Evolutionary conservation across 2,797 vertebrate species (phyloP), one percentile per base, ranked within the genome.

Genomic region (Melanotaenia nigrans): DNA sequence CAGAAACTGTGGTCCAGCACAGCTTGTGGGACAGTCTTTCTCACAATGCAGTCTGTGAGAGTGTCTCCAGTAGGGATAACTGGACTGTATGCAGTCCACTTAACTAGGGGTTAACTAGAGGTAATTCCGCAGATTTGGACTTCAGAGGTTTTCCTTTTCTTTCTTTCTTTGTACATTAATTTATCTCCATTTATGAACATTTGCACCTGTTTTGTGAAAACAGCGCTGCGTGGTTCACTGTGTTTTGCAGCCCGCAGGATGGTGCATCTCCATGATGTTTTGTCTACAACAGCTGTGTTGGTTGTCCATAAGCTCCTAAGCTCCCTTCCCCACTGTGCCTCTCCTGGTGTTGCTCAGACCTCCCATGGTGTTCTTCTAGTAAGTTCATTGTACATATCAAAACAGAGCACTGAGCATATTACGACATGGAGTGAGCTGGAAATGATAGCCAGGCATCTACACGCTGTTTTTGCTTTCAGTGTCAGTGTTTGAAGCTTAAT

Each of bases 261-360:
- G 10, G 53, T 32, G 35, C 49, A 35, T 70, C 77, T 69, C 63
- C 16, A 4, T 79, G 78, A 80, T 80, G 83, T 85, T 90, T 85
- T 81, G 87, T 89, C 80, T 86, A 4, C 33, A 87, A 53, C 86
- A 89, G 90, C 87, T 88, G 90, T 88, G 85, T 66, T 78, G 75
- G 72, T 73, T 81, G 85, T 86, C 86, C 75, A 76, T 89, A 88
- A 90, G 87, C 89, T 87, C 68, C 79, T 87, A 79, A 89, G 83
- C 85, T 61, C 63, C 81, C 73, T 72, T 84, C 71, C 90, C 85
- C 25, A 71, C 87, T 13, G 85, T 3, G 81, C 65, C 75, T 65
- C 79, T 88, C 86, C 79, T 86, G 56, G 82, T 61, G 83, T 63
- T 63, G 78, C 75, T 59, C 66, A 68, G 87, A 84, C 87, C 78